A percentile compares a stretch with the other conserved stretches of the same genome.
Evolutionary conservation across 23 tunicate genomes (phyloP).

Genomic region (Ascidia mentula): DNA sequence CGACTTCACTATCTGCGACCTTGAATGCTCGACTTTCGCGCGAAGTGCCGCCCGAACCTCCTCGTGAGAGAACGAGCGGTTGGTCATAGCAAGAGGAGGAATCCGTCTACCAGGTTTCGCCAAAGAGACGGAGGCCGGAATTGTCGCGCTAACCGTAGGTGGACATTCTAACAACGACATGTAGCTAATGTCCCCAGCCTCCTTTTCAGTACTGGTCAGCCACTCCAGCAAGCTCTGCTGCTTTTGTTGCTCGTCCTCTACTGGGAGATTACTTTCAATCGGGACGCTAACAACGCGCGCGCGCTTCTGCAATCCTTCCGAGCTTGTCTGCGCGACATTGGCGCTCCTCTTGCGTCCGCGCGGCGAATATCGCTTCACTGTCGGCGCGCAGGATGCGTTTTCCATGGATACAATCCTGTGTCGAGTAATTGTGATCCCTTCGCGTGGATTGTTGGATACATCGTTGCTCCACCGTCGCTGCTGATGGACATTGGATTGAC

Average conservation of each 20-base stretch:
- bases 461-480: constrained; percentile 5
- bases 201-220: not conserved
- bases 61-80: constrained; percentile 8
- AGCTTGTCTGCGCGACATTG: not conserved
- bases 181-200: not conserved
- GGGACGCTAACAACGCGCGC: not conserved
- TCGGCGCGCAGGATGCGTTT: not conserved
- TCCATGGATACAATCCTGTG: not conserved
- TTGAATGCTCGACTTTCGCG: constrained; percentile 11
- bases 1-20: not conserved
- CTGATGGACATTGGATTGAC: not conserved
- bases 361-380: not conserved
- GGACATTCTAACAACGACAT: constrained; percentile 5
- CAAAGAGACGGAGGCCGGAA: not conserved
- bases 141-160: not conserved
- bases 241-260: constrained; percentile 1
- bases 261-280: not conserved
- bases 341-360: constrained; percentile 8
- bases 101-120: not conserved
- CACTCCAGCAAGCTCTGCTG: constrained; percentile 2
- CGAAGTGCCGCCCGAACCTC: constrained; percentile 12
- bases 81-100: constrained; percentile 2
- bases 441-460: not conserved
- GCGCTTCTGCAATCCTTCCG: not conserved
- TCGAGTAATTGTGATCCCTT: not conserved